Evolutionary conservation across 23 tunicate genomes (phyloP), one percentile per base, ranked within the genome.

Genomic region (Pegea sp.): DNA sequence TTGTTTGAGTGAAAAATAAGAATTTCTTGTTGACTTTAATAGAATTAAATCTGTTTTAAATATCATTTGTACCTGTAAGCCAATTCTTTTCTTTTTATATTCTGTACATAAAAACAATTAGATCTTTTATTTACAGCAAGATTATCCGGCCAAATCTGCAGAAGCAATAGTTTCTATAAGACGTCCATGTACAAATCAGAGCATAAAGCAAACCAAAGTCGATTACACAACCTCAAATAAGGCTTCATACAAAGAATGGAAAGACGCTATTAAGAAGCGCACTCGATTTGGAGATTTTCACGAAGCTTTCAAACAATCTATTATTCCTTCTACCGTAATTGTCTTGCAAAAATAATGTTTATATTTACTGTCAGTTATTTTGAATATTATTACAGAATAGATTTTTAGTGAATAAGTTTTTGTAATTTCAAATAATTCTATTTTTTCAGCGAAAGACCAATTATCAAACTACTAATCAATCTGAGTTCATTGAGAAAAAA

Each of bases 211-310:
- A 52, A 52, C 24, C 24, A 62, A 68, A 44, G 69, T 84, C 31
- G 71, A 70, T 4, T 72, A 64, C 34, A 51, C 52, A 30, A 84
- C 95, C 5, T 64, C 70, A 23, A 67, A 64, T 57, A 63, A 64
- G 32, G 48, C 65, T 4, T 63, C 16, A 56, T 84, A 28, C 64
- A 70, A 84, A 53, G 76, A 84, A 27, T 84, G 95, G 95, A 38
- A 38, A 16, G 16, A 38, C 46, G 71, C 67, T 30, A 42, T 54
- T 1, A 29, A 54, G 24, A 59, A 64, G 4, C 46, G 93, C 6
- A 58, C 28, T 0, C 31, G 95, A 33, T 66, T 31, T 53, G 95
- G 95, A 3, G 95, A 84, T 48, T 84, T 84, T 51, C 95, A 84
- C 60, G 95, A 84, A 50, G 70, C 69, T 24, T 73, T 70, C 71